Conservation (phyloP, 1,140 invertebrate species). For the Lethrus apterus region DNA sequence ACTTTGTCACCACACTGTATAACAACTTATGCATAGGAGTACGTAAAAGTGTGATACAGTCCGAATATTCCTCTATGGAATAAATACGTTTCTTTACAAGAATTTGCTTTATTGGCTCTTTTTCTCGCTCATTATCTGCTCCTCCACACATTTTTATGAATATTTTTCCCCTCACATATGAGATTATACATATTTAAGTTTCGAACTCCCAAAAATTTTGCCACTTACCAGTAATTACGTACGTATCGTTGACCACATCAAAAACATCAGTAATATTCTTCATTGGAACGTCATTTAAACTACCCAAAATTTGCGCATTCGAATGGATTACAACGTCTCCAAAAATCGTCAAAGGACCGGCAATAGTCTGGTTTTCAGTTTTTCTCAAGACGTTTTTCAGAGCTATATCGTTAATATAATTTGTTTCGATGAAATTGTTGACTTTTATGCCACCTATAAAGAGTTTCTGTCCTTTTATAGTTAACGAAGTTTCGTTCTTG, state of each 20-base stretch:
- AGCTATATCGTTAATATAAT: constrained; percentile 30
- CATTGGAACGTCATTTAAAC: constrained; percentile 28
- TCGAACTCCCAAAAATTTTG: too few species aligned
- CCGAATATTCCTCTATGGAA: too few species aligned
- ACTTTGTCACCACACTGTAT: too few species aligned
- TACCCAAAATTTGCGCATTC: constrained; percentile 21
- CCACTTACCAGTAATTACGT: constrained; percentile 6
- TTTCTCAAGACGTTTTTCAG: constrained; percentile 32
- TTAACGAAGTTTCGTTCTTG: constrained; percentile 31
- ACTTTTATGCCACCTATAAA: constrained; percentile 32
- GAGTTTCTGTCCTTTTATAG: constrained; percentile 19
- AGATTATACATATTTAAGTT: too few species aligned
- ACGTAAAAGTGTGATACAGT: too few species aligned
- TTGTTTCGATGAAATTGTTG: constrained; percentile 30
- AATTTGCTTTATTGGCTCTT: too few species aligned
- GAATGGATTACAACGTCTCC: constrained; percentile 30
- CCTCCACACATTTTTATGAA: too few species aligned
- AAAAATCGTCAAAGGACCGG: constrained; percentile 24
- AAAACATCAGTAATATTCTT: constrained; percentile 22
- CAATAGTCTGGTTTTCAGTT: constrained; percentile 27
- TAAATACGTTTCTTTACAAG: too few species aligned
- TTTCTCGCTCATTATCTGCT: too few species aligned
- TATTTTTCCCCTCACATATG: too few species aligned
- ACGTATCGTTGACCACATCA: constrained; percentile 17
- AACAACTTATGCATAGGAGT: too few species aligned